Evolutionary conservation across 2,888 invertebrate species (phyloP).

Genomic region (Scaptomyza cyrtandrae): DNA sequence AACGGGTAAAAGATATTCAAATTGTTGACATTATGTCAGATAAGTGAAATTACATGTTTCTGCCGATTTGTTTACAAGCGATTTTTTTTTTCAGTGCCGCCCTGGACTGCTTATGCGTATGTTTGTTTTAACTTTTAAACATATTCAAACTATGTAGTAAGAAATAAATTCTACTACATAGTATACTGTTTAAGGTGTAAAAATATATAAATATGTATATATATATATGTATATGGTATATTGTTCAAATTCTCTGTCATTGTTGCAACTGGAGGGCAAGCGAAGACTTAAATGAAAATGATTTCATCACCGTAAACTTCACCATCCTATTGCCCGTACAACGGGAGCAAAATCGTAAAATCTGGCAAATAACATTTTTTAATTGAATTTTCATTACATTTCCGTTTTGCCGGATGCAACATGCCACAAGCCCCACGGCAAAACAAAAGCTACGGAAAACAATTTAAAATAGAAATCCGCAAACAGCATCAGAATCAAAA

Average conservation of each 20-base stretch:
- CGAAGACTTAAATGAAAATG: conserved; percentile 9
- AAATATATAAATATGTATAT: conserved; percentile 16
- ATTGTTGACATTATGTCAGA: conserved; percentile 76
- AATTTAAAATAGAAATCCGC: conserved; percentile 63
- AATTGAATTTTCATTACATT: conserved; percentile 78
- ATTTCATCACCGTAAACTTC: conserved; percentile 10
- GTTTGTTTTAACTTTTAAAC: conserved; percentile 10
- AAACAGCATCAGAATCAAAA: conserved; percentile 12
- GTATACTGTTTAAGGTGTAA: conserved; percentile 19
- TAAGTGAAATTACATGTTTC: conserved; percentile 78
- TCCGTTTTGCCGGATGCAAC: conserved; percentile 65
- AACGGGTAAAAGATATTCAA: conserved; percentile 57
- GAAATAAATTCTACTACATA: not conserved
- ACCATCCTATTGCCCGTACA: conserved; percentile 24
- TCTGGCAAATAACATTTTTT: conserved; percentile 76
- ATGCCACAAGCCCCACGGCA: conserved; percentile 48
- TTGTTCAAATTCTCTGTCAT: conserved; percentile 25
- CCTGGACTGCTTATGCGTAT: not conserved
- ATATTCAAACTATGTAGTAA: conserved; percentile 13
- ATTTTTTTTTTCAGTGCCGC: not conserved
- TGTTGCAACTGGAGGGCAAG: conserved; percentile 2
- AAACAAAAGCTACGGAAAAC: conserved; percentile 58
- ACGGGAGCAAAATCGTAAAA: conserved; percentile 54
- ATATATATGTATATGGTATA: no score
- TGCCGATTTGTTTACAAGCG: conserved; percentile 57